Percentiles rank a stretch among this genome's conserved stretches.
Evolutionary conservation across 1,140 invertebrate species (phyloP).

Genomic region (Microplitis mediator): DNA sequence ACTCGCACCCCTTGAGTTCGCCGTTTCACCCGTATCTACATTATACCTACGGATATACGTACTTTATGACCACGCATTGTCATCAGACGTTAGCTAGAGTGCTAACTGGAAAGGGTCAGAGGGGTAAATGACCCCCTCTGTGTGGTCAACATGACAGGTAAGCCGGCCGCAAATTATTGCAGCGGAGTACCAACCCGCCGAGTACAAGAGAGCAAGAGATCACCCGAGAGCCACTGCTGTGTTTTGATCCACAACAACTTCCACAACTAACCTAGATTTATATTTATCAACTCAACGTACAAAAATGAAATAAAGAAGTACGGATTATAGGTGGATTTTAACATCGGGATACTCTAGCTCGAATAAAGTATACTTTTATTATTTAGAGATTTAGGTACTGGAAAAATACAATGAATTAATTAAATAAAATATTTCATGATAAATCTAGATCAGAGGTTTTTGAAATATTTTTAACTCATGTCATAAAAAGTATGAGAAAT

Average conservation of each 20-base stretch:
- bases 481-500: no score
- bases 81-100: conserved; percentile 13
- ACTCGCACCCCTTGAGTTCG: conserved; percentile 9
- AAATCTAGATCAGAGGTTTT: no score
- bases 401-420: no score
- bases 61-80: conserved; percentile 30
- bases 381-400: no score
- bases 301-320: no score
- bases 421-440: no score
- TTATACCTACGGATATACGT: conserved; percentile 4
- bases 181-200: neutral
- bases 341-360: no score
- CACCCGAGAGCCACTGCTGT: neutral
- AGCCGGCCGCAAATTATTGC: conserved; percentile 23
- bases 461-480: no score
- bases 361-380: no score
- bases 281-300: no score
- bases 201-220: neutral
- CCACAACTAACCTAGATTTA: neutral
- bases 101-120: neutral
- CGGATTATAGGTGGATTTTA: no score
- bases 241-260: neutral
- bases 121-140: conserved; percentile 14
- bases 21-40: neutral
- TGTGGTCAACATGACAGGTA: conserved; percentile 20